These are phyloP conservation scores for Aphidoletes aphidimyza DNA, from an alignment of 2,888 invertebrate genomes.

Conservation along the genomic window DNA sequence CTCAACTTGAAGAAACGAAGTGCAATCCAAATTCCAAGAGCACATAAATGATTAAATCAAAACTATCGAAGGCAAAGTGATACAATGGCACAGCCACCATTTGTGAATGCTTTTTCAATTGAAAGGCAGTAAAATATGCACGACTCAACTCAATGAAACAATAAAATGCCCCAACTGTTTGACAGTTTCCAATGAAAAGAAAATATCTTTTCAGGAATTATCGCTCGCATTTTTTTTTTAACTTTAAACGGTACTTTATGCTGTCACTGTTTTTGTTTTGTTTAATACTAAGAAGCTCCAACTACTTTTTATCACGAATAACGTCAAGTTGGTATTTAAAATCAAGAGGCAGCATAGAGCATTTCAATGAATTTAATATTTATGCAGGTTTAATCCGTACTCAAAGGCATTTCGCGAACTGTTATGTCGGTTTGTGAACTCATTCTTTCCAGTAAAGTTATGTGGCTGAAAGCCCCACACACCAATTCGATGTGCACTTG, in stretches of 20 bases:
- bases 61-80: background rate
- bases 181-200: too few species aligned
- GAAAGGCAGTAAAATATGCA: background rate
- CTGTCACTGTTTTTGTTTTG: too few species aligned
- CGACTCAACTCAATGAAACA: too few species aligned
- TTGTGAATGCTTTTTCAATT: background rate
- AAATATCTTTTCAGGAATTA: too few species aligned
- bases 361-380: background rate
- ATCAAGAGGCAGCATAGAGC: background rate
- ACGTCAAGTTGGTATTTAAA: background rate
- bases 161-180: too few species aligned
- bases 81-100: too few species aligned
- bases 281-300: too few species aligned
- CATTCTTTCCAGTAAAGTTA: background rate
- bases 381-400: background rate
- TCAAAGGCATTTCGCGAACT: background rate
- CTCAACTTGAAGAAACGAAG: background rate
- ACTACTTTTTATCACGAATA: background rate
- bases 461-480: too few species aligned
- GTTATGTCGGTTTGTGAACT: background rate
- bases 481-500: background rate
- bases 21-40: constrained; percentile 6
- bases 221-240: too few species aligned
- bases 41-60: constrained; percentile 36
- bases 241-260: too few species aligned